A percentile compares a stretch with the other conserved stretches of the same genome.
Evolutionary conservation across 2,113 vertebrate species (phyloP).

Genomic region (Galeopterus variegatus): DNA sequence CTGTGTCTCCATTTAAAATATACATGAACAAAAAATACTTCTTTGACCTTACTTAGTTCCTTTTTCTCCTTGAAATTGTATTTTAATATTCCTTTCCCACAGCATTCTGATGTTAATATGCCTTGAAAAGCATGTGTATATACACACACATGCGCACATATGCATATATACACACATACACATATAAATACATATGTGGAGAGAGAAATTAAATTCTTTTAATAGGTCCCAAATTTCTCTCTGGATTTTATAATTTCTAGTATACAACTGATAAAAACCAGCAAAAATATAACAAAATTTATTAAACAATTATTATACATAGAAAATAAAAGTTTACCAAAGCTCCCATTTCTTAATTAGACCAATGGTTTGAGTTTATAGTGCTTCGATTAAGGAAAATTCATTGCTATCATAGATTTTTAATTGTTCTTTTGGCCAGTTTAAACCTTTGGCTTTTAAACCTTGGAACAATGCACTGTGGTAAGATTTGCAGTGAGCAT

Average conservation of each 20-base stretch:
- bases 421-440: not conserved
- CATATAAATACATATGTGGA: not conserved
- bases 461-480: not conserved
- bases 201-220: slow-evolving; percentile 9
- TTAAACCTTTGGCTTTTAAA: not conserved
- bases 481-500: not conserved
- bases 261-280: not conserved
- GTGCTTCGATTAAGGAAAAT: not conserved
- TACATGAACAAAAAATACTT: not conserved
- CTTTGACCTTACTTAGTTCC: not conserved
- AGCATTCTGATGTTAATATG: not conserved
- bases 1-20: not conserved
- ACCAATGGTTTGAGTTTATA: not conserved
- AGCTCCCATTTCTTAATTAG: not conserved
- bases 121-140: not conserved
- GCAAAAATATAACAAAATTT: not conserved
- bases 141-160: too few species aligned
- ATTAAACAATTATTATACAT: not conserved
- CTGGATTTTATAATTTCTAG: slow-evolving; percentile 17
- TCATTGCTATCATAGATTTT: not conserved
- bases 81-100: not conserved
- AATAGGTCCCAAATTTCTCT: not conserved
- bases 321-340: not conserved
- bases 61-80: not conserved
- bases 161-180: not conserved